These are phyloP conservation scores for Chrosomus eos DNA, from an alignment of 2,797 vertebrate species.

Conservation along the genomic window DNA sequence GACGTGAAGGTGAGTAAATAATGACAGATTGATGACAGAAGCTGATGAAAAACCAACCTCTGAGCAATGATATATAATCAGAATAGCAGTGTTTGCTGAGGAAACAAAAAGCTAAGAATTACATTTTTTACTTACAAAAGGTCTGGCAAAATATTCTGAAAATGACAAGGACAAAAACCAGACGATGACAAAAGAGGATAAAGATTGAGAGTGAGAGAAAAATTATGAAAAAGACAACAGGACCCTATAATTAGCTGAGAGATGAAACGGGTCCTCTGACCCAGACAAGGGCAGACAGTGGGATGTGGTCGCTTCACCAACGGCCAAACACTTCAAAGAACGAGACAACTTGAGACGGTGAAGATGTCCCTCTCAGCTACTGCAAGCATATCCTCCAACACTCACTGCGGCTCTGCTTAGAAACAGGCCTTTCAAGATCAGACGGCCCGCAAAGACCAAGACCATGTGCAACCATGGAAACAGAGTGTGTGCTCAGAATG, in stretches of 20 bases:
- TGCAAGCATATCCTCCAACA: slow-evolving; percentile 3
- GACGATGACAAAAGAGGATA: background rate
- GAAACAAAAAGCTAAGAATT: background rate
- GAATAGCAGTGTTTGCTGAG: background rate
- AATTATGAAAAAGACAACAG: background rate
- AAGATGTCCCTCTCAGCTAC: slow-evolving; percentile 32
- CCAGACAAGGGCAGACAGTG: slow-evolving; percentile 23
- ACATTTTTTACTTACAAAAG: background rate
- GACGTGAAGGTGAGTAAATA: background rate
- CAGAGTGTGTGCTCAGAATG: background rate
- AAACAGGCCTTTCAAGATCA: slow-evolving; percentile 24
- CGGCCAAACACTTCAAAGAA: slow-evolving; percentile 29
- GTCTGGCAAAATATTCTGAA: background rate
- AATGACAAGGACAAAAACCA: background rate
- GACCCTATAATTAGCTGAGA: slow-evolving; percentile 12
- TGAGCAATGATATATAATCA: background rate
- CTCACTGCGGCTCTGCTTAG: slow-evolving; percentile 7
- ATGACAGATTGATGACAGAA: background rate
- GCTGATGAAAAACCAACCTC: background rate
- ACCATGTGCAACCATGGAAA: slow-evolving; percentile 16
- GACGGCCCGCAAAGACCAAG: slow-evolving; percentile 17
- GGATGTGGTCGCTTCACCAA: slow-evolving; percentile 25
- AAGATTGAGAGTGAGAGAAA: background rate
- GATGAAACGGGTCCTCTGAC: slow-evolving; percentile 21
- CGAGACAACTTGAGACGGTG: slow-evolving; percentile 12